Evolutionary conservation across 2,888 invertebrate genomes (phyloP), one percentile per base, ranked within the genome.

Genomic region (Catonia carolina): DNA sequence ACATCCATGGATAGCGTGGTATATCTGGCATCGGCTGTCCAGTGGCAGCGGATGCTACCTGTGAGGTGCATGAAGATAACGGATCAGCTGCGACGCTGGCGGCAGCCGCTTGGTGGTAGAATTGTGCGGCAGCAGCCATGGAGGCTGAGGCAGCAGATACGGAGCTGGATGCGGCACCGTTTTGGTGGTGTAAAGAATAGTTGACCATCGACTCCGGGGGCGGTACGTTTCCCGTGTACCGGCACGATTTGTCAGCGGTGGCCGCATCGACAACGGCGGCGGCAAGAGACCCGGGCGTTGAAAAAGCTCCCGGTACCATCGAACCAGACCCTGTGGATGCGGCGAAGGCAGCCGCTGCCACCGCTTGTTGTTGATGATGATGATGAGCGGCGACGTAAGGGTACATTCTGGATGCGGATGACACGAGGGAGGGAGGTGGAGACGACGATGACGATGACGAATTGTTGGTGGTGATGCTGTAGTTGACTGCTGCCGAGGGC

Each of bases 1-100:
- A 89, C 92, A 94, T 93, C 93, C 93, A 94, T 49, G 93, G 93
- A 74, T 94, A 93, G 71, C 93, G 83, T 56, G 93, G 92, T 72
- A 93, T 87, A 76, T 93, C 93, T 50, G 90, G 89, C 71, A 93
- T 85, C 58, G 90, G 89, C 74, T 90, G 90, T 61, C 89, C 89
- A 60, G 88, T 84, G 47, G 79, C 76, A 37, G 76, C 77, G 48
- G 79, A 76, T 66, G 85, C 81, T 27, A 67, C 68, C 60, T 83
- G 81, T 71, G 87, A 86, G 62, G 84, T 80, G 77, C 91, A 92
- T 55, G 84, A 83, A 66, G 85, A 85, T 61, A 90, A 81, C 69
- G 90, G 85, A 69, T 91, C 89, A 69, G 89, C 89, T 60, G 84
- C 84, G 69, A 87, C 89, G 66, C 84, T 80, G 36, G 83, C 83